These are phyloP conservation scores for Leiothrix lutea DNA, from an alignment of 2,113 vertebrate species.

Conservation along the genomic window DNA sequence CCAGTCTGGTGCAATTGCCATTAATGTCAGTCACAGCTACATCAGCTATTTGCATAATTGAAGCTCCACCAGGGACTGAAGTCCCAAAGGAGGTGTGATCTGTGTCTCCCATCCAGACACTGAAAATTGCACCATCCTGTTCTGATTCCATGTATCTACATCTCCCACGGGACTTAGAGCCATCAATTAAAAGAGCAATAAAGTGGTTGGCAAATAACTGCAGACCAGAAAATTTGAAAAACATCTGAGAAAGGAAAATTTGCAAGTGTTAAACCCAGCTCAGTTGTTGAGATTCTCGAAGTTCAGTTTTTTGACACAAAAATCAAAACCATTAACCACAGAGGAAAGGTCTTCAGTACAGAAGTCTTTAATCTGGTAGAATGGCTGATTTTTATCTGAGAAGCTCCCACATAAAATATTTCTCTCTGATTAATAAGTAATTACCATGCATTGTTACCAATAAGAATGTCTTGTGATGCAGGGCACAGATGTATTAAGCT, in stretches of 20 bases:
- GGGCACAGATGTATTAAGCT: not conserved
- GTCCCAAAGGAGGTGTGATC: not conserved
- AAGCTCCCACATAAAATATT: not conserved
- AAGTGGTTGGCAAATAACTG: not conserved
- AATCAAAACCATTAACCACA: not conserved
- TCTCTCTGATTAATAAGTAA: not conserved
- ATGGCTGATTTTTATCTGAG: not conserved
- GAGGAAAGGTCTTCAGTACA: not conserved
- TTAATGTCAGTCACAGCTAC: not conserved
- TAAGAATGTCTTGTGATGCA: not conserved
- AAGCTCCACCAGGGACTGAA: not conserved
- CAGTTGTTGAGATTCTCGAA: not conserved
- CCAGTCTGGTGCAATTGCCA: not conserved
- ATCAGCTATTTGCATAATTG: not conserved
- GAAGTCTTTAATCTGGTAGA: not conserved
- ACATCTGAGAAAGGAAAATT: not conserved
- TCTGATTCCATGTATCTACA: not conserved
- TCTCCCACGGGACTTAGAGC: not conserved
- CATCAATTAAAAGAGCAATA: not conserved
- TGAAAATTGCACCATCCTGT: not conserved
- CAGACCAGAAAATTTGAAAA: not conserved
- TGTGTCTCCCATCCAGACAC: not conserved
- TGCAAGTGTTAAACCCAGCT: not conserved
- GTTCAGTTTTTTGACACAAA: not conserved
- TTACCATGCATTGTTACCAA: not conserved